These are phyloP conservation scores for Grapholita molesta DNA, from an alignment of 1,140 invertebrate species.

Conservation along the genomic window DNA sequence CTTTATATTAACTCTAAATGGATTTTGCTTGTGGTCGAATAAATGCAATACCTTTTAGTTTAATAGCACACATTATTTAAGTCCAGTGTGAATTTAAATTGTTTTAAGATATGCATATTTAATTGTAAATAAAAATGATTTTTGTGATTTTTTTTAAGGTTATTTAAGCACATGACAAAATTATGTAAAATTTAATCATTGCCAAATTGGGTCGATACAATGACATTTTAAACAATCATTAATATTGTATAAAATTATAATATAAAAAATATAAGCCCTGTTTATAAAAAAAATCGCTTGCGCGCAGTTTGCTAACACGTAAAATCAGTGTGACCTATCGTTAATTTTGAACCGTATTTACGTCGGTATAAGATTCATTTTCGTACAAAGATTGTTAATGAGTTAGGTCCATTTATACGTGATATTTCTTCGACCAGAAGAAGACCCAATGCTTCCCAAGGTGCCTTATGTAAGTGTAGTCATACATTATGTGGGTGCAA, in stretches of 20 bases:
- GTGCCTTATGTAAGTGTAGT: conserved; percentile 49
- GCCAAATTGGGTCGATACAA: background rate
- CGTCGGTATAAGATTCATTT: background rate
- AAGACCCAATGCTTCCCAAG: conserved; percentile 45
- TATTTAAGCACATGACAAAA: background rate
- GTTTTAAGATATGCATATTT: background rate
- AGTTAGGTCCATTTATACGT: background rate
- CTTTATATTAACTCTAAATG: conserved; percentile 34
- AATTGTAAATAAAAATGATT: conserved; percentile 8
- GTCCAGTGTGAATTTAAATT: conserved; percentile 5
- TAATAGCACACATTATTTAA: background rate
- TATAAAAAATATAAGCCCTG: background rate
- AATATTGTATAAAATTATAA: background rate
- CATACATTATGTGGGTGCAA: conserved; percentile 51
- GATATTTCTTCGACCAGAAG: conserved; percentile 30
- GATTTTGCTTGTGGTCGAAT: conserved; percentile 46
- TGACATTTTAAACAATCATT: background rate
- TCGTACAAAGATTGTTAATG: background rate
- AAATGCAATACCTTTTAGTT: conserved; percentile 1
- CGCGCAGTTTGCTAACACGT: background rate
- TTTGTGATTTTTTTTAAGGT: background rate
- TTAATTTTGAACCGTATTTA: background rate
- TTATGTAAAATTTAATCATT: conserved; percentile 1
- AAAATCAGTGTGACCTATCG: background rate
- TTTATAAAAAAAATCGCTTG: background rate